A percentile compares a stretch with the other conserved stretches of the same genome.
phyloP scores from a whole-genome alignment of 2,888 invertebrate species.

The Leptinotarsa tumamoca region DNA sequence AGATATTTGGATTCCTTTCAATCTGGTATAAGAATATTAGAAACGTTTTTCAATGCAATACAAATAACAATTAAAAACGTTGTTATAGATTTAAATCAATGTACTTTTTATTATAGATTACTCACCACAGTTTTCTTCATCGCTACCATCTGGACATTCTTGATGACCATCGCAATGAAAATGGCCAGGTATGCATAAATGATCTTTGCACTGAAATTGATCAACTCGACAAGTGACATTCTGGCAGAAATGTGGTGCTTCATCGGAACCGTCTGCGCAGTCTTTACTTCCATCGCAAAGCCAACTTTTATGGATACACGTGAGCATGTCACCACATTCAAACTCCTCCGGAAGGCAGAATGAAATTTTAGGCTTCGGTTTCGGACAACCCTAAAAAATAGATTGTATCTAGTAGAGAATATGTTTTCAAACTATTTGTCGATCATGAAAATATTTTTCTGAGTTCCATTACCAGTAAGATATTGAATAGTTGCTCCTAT shows the following conservation, averaged over 20 bases:
- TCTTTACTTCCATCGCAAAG: slow-evolving; percentile 87
- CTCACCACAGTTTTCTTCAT: slow-evolving; percentile 86
- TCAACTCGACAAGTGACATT: slow-evolving; percentile 85
- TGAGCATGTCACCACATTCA: slow-evolving; percentile 83
- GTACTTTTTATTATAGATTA: background rate
- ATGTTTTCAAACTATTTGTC: too few relatives aligned
- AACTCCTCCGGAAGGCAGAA: slow-evolving; percentile 81
- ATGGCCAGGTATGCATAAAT: slow-evolving; percentile 83
- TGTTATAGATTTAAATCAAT: background rate
- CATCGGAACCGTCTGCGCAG: slow-evolving; percentile 87
- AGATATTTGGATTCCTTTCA: too few relatives aligned
- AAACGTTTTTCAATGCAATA: too few relatives aligned
- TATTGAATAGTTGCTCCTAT: too few relatives aligned
- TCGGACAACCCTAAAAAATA: slow-evolving; percentile 72
- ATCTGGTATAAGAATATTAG: too few relatives aligned
- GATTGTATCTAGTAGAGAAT: too few relatives aligned
- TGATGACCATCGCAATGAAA: slow-evolving; percentile 84
- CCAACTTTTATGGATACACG: slow-evolving; percentile 85
- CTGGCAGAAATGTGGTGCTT: slow-evolving; percentile 75
- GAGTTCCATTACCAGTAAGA: too few relatives aligned
- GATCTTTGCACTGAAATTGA: slow-evolving; percentile 88
- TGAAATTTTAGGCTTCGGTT: slow-evolving; percentile 69
- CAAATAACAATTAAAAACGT: too few relatives aligned
- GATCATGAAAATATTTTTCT: too few relatives aligned
- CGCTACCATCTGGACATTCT: slow-evolving; percentile 88